phyloP scores from a whole-genome alignment of 1,140 invertebrate genomes.

The Elymnias hypermnestra region DNA sequence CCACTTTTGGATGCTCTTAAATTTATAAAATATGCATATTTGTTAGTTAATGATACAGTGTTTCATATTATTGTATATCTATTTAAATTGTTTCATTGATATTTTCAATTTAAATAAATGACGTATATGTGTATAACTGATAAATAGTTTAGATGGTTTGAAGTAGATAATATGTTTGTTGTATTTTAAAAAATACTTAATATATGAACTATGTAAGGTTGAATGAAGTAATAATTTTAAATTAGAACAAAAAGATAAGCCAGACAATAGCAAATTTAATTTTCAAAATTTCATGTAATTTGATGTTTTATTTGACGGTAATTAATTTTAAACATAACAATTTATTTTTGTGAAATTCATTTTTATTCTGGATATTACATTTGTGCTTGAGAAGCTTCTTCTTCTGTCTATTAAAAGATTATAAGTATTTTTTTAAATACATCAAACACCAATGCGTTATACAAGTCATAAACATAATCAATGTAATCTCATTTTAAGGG shows the following conservation, averaged over 20 bases:
- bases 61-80: conserved; percentile 1
- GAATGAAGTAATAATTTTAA: background rate
- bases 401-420: too few species aligned
- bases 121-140: conserved; percentile 2
- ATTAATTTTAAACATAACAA: too few species aligned
- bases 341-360: too few species aligned
- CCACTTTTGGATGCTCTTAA: background rate
- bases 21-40: background rate
- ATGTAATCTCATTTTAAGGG: conserved; percentile 36
- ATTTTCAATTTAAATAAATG: conserved; percentile 9
- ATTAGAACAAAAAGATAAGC: background rate
- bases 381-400: too few species aligned
- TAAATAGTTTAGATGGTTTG: background rate
- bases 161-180: conserved; percentile 5
- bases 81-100: conserved; percentile 8
- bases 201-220: background rate
- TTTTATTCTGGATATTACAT: too few species aligned
- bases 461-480: conserved; percentile 36
- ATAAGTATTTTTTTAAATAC: too few species aligned
- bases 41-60: background rate
- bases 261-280: too few species aligned
- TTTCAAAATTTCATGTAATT: too few species aligned
- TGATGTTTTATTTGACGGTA: too few species aligned
- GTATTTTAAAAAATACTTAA: conserved; percentile 14
- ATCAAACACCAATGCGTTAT: conserved; percentile 14